Base-by-base conservation (phyloP, 2,888 invertebrate genomes). In the Tipula lateralis region DNA sequence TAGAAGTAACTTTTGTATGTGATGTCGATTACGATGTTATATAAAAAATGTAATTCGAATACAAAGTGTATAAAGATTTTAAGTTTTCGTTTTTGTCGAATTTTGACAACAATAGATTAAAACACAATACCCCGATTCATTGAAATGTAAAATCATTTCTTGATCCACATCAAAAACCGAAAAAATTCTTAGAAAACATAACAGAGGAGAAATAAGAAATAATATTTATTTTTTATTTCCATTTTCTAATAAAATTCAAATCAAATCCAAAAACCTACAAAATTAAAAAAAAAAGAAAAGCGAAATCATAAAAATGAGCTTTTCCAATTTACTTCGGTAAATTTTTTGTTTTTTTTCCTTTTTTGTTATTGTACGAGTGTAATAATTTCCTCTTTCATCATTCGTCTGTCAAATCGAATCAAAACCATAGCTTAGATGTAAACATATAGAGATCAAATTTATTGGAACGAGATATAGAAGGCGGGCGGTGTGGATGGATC, bases 241-340 rank as follows among this genome's bases (percentile, higher is more conserved):
- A 50, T 50, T 50, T 66, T 66, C 19, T 66, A 66, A 66, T 66
- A 66, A 66, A 66, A 66, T 24, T 66, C 66, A 66, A 66, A 66
- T 66, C 66, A 66, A 66, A 24, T 66, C 66, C 66, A 24, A 66
- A n/a, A 66, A 24, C 1, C 19, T 24, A 66, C 24, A 66, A 24
- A 66, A 66, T 9, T 19, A 24, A 24, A 66, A 66, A 66, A 66
- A 66, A 24, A 50, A 24, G 12, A 66, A 66, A 66, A 66, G 9
- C 9, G 5, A 66, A 66, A 66, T 66, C 66, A 24, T 66, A 66
- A 66, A 66, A 66, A 24, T 66, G 66, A 66, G 66, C 66, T 66
- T 66, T 66, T 66, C 66, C 66, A 24, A 66, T 66, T 66, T 66
- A 66, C 24, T 66, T 66, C 12, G 44, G 44, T n/a, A 44, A n/a